Evolutionary conservation across 2,888 invertebrate genomes (phyloP).

Genomic region (Oscheius sp.): DNA sequence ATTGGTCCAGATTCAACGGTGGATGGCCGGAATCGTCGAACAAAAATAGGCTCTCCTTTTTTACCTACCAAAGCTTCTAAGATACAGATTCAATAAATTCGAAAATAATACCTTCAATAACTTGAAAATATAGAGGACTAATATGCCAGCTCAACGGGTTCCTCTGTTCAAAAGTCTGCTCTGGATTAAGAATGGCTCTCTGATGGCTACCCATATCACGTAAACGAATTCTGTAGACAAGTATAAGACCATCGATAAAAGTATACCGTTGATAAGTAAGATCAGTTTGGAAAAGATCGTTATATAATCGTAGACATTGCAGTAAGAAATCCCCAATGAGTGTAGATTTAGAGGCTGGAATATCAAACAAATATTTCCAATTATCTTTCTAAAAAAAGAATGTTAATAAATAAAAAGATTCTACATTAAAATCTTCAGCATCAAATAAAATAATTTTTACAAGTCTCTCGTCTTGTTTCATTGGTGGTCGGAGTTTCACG

Average conservation of each 20-base stretch:
- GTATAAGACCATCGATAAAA: not conserved
- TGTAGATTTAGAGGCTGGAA: slow-evolving; percentile 41
- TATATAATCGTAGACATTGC: slow-evolving; percentile 49
- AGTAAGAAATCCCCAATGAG: slow-evolving; percentile 47
- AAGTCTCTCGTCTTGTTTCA: slow-evolving; percentile 52
- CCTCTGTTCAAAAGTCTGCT: slow-evolving; percentile 31
- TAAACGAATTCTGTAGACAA: slow-evolving; percentile 43
- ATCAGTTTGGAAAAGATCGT: slow-evolving; percentile 48
- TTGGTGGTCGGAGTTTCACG: slow-evolving; percentile 50
- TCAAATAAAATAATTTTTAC: slow-evolving; percentile 49
- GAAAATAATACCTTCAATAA: slow-evolving; percentile 35
- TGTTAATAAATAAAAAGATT: not conserved
- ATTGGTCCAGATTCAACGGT: slow-evolving; percentile 36
- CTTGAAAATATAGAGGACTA: slow-evolving; percentile 44
- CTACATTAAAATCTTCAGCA: slow-evolving; percentile 35
- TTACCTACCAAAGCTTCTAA: slow-evolving; percentile 31
- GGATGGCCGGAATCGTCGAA: slow-evolving; percentile 45
- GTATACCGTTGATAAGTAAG: slow-evolving; percentile 40
- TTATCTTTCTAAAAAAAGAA: slow-evolving; percentile 42
- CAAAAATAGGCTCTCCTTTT: slow-evolving; percentile 42
- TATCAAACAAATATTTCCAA: slow-evolving; percentile 53
- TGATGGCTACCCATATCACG: slow-evolving; percentile 33
- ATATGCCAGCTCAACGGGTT: slow-evolving; percentile 30
- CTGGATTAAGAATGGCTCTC: slow-evolving; percentile 32
- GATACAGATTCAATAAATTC: not conserved